Conservation (phyloP, 2,113 vertebrate genomes). For the Echinops telfairi region DNA sequence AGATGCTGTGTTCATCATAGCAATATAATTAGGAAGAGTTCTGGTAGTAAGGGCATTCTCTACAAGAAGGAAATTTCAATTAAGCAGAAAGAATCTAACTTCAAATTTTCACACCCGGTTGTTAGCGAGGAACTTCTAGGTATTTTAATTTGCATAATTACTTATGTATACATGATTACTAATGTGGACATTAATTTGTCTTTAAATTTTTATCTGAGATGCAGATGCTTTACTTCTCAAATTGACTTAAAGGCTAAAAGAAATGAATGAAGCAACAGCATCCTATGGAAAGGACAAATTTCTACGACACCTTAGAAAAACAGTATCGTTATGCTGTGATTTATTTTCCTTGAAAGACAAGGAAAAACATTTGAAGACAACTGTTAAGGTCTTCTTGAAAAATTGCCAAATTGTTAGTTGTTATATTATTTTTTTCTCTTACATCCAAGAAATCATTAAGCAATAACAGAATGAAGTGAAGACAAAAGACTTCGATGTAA, state of each 20-base stretch:
- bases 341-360: neutral
- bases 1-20: too few relatives aligned
- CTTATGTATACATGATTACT: too few relatives aligned
- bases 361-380: neutral
- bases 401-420: too few relatives aligned
- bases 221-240: neutral
- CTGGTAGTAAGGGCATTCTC: too few relatives aligned
- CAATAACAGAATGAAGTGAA: neutral
- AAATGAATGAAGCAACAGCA: neutral
- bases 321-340: neutral
- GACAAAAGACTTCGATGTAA: neutral
- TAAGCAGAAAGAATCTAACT: too few relatives aligned
- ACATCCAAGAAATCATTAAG: slow-evolving; percentile 21
- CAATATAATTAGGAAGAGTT: too few relatives aligned
- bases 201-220: slow-evolving; percentile 20
- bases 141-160: too few relatives aligned
- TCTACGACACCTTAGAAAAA: neutral
- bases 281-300: neutral
- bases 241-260: neutral
- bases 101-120: too few relatives aligned
- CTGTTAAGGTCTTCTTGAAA: neutral
- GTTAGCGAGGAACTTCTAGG: too few relatives aligned
- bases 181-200: neutral
- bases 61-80: too few relatives aligned
- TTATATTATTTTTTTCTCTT: too few relatives aligned